phyloP scores from a whole-genome alignment of 2,888 invertebrate species.

The Limnephilus auricula region DNA sequence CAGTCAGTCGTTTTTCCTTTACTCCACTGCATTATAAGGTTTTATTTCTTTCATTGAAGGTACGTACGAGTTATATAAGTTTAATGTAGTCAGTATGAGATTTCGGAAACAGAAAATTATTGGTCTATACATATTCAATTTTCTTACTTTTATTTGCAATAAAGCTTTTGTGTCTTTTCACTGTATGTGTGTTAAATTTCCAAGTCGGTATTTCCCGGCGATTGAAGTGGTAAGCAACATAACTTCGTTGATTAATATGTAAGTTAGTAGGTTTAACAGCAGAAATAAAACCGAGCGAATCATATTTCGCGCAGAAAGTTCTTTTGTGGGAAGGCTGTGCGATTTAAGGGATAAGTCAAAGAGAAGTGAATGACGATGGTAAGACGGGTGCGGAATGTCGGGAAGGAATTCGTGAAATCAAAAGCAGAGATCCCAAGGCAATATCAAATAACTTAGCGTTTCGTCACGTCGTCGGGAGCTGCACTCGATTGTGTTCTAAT shows the following conservation, averaged over 20 bases:
- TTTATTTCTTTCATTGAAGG: no score
- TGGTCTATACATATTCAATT: no score
- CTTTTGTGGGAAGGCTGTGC: neutral
- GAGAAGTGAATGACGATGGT: neutral
- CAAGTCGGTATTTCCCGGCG: no score
- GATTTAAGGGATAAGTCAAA: neutral
- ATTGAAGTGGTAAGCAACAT: neutral
- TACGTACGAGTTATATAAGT: no score
- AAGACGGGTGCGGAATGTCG: neutral
- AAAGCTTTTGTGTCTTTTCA: no score
- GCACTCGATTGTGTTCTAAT: constrained; percentile 21
- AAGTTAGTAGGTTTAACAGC: neutral
- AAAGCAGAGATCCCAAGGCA: constrained; percentile 16
- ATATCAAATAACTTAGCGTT: constrained; percentile 46
- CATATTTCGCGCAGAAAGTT: neutral
- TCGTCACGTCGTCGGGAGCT: constrained; percentile 6
- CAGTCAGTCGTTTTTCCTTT: no score
- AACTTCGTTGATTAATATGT: no score
- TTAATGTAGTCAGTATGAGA: no score
- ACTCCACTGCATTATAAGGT: no score
- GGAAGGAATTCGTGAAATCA: constrained; percentile 32
- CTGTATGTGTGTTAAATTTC: neutral
- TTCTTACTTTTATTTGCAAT: no score
- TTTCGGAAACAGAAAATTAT: no score
- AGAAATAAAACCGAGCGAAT: neutral